Evolutionary conservation across 2,797 vertebrate genomes (phyloP).

Genomic region (Corythornis leucogaster): DNA sequence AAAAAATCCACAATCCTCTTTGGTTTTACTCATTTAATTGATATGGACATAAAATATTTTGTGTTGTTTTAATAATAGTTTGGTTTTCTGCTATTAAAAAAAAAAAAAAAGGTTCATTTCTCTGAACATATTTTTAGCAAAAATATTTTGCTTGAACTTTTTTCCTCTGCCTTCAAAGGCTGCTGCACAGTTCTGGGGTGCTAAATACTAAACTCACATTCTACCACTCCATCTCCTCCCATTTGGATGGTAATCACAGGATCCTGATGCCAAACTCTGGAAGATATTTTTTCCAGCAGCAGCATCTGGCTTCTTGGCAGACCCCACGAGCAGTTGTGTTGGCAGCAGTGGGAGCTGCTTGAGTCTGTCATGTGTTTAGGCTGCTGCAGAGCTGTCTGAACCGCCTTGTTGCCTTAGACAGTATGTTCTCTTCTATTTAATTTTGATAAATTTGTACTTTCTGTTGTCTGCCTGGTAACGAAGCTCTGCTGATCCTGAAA

Average conservation of each 20-base stretch:
- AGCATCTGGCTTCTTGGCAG: constrained; percentile 84
- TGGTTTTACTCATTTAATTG: constrained; percentile 78
- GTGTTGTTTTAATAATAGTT: constrained; percentile 78
- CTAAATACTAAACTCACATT: constrained; percentile 75
- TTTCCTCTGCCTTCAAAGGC: constrained; percentile 79
- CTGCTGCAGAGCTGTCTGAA: constrained; percentile 75
- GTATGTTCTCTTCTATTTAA: constrained; percentile 60
- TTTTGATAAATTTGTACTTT: constrained; percentile 16
- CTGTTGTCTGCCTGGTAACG: background rate
- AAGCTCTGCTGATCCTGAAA: background rate
- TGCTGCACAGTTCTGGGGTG: constrained; percentile 76
- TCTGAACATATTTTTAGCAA: constrained; percentile 79
- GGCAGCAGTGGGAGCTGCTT: constrained; percentile 75
- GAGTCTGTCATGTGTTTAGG: constrained; percentile 81
- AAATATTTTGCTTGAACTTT: constrained; percentile 83
- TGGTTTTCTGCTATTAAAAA: constrained; percentile 76
- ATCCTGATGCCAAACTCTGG: constrained; percentile 78
- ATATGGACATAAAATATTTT: constrained; percentile 78
- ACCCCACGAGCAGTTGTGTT: constrained; percentile 70
- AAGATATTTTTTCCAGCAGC: constrained; percentile 84
- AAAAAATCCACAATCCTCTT: constrained; percentile 66
- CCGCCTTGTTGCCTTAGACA: constrained; percentile 73
- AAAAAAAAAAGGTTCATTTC: constrained; percentile 64
- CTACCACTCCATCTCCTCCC: constrained; percentile 77
- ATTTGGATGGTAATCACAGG: constrained; percentile 77